Evolutionary conservation across 2,888 invertebrate genomes (phyloP).

Genomic region (Amblyteles armatorius): DNA sequence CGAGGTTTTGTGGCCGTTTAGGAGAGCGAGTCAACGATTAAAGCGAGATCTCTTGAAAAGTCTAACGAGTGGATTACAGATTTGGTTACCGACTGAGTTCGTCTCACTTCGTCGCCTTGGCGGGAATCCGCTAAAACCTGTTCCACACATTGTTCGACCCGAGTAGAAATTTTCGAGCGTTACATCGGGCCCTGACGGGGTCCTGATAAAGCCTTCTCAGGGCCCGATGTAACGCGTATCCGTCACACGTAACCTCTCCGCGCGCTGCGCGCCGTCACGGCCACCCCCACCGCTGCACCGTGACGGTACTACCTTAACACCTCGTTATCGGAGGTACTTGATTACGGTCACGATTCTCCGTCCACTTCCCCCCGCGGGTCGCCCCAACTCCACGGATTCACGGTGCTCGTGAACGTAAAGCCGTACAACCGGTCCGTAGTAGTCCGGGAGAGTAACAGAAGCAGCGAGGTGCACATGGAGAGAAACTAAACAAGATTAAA

Average conservation of each 20-base stretch:
- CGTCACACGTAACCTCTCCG: too few species aligned
- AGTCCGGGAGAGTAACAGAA: slow-evolving; percentile 3
- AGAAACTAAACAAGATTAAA: not conserved
- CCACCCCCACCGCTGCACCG: too few species aligned
- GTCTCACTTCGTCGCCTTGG: too few species aligned
- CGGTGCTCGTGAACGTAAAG: slow-evolving; percentile 34
- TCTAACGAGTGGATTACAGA: too few species aligned
- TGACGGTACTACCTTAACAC: slow-evolving; percentile 51
- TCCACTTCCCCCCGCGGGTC: not conserved
- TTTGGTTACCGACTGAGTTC: too few species aligned
- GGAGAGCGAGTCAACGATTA: slow-evolving; percentile 57
- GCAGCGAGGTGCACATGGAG: slow-evolving; percentile 27
- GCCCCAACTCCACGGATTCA: not conserved
- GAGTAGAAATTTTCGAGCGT: too few species aligned
- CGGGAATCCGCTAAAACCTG: too few species aligned
- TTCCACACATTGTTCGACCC: too few species aligned
- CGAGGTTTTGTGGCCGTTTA: not conserved
- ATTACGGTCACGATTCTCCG: slow-evolving; percentile 69
- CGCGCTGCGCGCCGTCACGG: too few species aligned
- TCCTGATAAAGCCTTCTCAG: too few species aligned
- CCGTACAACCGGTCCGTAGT: slow-evolving; percentile 15
- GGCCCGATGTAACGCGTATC: too few species aligned
- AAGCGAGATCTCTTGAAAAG: slow-evolving; percentile 30
- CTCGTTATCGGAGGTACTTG: slow-evolving; percentile 66
- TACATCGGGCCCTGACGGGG: too few species aligned